phyloP scores from a whole-genome alignment of 2,797 vertebrate species.

The Chelon labrosus region DNA sequence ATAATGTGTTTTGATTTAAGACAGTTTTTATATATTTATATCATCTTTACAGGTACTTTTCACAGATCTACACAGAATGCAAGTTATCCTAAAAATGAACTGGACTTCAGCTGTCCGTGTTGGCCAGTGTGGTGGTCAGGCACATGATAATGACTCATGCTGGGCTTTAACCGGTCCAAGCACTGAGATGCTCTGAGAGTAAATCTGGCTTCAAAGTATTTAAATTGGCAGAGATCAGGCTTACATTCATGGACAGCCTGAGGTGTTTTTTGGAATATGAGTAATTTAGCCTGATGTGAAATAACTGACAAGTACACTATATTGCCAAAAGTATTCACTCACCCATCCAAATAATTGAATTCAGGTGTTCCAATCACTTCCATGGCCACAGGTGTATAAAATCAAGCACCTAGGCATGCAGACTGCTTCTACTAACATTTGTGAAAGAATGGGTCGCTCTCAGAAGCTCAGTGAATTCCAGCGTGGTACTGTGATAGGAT shows the following conservation, averaged over 20 bases:
- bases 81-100: not conserved
- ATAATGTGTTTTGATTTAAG: constrained; percentile 4
- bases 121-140: constrained; percentile 8
- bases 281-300: constrained; percentile 38
- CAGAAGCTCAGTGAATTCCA: too few species aligned
- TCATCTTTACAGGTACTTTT: not conserved
- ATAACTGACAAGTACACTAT: constrained; percentile 15
- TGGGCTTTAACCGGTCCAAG: constrained; percentile 22
- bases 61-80: not conserved
- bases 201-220: constrained; percentile 52
- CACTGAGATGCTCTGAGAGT: constrained; percentile 10
- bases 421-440: too few species aligned
- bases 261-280: constrained; percentile 35
- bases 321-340: too few species aligned
- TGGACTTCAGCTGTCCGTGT: constrained; percentile 8
- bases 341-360: too few species aligned
- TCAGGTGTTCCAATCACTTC: too few species aligned
- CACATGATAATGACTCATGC: constrained; percentile 30
- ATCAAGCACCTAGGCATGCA: too few species aligned
- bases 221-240: constrained; percentile 31
- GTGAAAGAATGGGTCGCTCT: too few species aligned
- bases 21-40: too few species aligned
- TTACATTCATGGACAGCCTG: constrained; percentile 33
- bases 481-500: too few species aligned
- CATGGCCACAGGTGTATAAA: too few species aligned